Conservation (phyloP, 2,113 vertebrate species). For the Calyptommatus sinebrachiatus region DNA sequence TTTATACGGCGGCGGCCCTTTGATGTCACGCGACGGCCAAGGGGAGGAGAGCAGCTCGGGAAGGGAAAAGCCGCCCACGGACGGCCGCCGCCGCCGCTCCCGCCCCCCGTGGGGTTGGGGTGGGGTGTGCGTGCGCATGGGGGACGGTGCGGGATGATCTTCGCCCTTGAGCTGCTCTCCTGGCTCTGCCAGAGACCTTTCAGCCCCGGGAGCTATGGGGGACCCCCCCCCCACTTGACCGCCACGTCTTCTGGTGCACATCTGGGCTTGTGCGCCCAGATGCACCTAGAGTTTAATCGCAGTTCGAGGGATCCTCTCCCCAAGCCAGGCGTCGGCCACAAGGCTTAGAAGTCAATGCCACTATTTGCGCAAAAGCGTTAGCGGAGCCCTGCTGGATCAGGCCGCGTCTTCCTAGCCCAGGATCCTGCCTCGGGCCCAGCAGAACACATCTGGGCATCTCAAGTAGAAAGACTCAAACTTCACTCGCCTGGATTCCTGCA, state of each 20-base stretch:
- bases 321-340: too few relatives aligned
- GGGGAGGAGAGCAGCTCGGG: neutral
- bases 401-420: neutral
- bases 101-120: too few relatives aligned
- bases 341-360: too few relatives aligned
- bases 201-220: neutral
- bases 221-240: too few relatives aligned
- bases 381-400: neutral
- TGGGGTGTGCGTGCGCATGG: too few relatives aligned
- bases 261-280: too few relatives aligned
- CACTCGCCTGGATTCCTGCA: neutral
- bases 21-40: neutral
- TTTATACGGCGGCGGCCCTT: constrained; percentile 13
- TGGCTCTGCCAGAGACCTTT: neutral
- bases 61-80: neutral
- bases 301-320: too few relatives aligned
- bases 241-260: too few relatives aligned
- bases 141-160: neutral
- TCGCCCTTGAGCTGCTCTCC: neutral
- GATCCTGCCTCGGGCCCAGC: neutral
- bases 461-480: too few relatives aligned
- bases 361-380: neutral
- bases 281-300: too few relatives aligned
- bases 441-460: neutral
- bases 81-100: too few relatives aligned